Percentiles rank a stretch among this genome's conserved stretches.
phyloP scores from a whole-genome alignment of 1,140 invertebrate species.

The Holcopasites calliopsidis region DNA sequence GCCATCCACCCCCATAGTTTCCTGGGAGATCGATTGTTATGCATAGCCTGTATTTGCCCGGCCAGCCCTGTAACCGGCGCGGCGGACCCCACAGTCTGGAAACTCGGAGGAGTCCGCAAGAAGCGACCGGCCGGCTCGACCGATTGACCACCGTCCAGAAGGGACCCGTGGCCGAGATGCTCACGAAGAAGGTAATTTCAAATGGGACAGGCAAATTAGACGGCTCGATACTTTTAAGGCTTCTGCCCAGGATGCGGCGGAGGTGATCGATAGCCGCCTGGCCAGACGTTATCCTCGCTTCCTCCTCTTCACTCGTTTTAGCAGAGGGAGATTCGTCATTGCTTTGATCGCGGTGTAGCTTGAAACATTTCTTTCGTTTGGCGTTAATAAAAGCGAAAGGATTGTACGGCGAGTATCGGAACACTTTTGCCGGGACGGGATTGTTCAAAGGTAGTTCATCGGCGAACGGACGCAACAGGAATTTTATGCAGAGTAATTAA shows the following conservation, averaged over 20 bases:
- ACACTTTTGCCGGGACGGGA: too few species aligned
- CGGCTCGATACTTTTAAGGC: slow-evolving; percentile 55
- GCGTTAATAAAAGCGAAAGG: too few species aligned
- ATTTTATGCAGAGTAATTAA: too few species aligned
- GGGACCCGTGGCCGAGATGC: slow-evolving; percentile 48
- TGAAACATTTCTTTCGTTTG: too few species aligned
- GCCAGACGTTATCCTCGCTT: too few species aligned
- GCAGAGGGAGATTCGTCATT: too few species aligned
- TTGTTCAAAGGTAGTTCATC: too few species aligned
- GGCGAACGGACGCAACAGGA: too few species aligned
- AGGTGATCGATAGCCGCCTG: slow-evolving; percentile 54
- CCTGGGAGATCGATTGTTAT: slow-evolving; percentile 80
- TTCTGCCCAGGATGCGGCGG: slow-evolving; percentile 42
- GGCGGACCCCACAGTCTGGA: slow-evolving; percentile 57
- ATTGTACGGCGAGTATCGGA: too few species aligned
- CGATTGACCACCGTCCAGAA: slow-evolving; percentile 66
- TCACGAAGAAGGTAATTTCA: slow-evolving; percentile 64
- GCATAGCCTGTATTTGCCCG: slow-evolving; percentile 80
- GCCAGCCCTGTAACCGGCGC: slow-evolving; percentile 62
- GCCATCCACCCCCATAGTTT: slow-evolving; percentile 77
- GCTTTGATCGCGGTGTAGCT: too few species aligned
- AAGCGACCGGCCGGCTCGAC: slow-evolving; percentile 53
- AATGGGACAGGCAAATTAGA: slow-evolving; percentile 65
- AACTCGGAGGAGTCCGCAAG: slow-evolving; percentile 59
- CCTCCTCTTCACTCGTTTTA: too few species aligned